phyloP scores from a whole-genome alignment of 2,797 vertebrate species.

The Eulemur mongoz region DNA sequence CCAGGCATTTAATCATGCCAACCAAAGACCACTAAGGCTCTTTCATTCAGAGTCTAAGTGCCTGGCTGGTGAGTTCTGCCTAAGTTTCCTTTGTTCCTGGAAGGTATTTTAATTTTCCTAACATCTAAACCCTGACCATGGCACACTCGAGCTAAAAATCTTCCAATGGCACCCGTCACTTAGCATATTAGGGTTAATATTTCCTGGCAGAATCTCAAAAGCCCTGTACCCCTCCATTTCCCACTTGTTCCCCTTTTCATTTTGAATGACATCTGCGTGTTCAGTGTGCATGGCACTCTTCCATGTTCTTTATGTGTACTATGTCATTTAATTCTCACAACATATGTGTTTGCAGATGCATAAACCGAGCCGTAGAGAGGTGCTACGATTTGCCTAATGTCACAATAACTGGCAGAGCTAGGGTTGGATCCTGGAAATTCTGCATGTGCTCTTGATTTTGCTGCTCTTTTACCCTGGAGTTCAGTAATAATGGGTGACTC shows the following conservation, averaged over 20 bases:
- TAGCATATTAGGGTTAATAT: not conserved
- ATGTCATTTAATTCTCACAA: constrained; percentile 51
- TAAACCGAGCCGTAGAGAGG: not conserved
- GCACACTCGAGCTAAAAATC: not conserved
- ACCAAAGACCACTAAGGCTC: not conserved
- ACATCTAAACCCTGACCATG: not conserved
- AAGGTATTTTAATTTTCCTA: not conserved
- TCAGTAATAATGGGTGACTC: not conserved
- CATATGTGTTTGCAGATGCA: constrained; percentile 66
- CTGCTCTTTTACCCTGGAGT: not conserved
- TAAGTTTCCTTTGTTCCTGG: not conserved
- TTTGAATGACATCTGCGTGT: not conserved
- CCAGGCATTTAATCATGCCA: not conserved
- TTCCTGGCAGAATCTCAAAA: not conserved
- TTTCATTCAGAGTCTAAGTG: not conserved
- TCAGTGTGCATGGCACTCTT: not conserved
- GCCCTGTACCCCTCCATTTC: accelerated
- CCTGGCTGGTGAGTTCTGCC: not conserved
- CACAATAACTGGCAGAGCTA: constrained; percentile 4
- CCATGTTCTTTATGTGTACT: constrained; percentile 3
- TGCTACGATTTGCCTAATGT: not conserved
- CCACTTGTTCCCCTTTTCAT: not conserved
- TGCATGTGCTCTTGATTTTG: not conserved
- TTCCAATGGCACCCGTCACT: not conserved
- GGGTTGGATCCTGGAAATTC: not conserved